A percentile compares a stretch with the other conserved stretches of the same genome.
Evolutionary conservation across 2,888 invertebrate genomes (phyloP).

Genomic region (Amphimallon solstitiale): DNA sequence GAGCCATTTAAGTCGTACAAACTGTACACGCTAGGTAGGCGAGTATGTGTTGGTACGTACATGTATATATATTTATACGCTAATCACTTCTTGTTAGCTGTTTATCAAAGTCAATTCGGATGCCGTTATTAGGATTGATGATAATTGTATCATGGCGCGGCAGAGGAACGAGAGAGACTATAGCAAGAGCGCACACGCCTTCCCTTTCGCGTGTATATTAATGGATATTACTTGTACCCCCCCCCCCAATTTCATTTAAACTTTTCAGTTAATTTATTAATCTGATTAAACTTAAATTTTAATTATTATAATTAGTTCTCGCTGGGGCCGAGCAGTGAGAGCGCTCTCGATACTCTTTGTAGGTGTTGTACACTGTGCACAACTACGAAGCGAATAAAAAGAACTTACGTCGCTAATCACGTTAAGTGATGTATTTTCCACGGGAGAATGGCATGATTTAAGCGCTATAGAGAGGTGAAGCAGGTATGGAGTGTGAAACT

Average conservation of each 20-base stretch:
- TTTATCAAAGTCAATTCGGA: conserved; percentile 49
- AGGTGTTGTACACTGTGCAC: not conserved
- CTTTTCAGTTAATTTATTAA: conserved; percentile 36
- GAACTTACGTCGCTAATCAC: not conserved
- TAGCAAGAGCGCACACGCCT: conserved; percentile 33
- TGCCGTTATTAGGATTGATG: conserved; percentile 49
- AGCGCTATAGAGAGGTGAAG: not conserved
- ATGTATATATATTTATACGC: conserved; percentile 27
- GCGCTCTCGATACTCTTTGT: not conserved
- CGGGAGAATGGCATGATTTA: not conserved
- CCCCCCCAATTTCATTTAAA: conserved; percentile 35
- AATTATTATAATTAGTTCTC: conserved; percentile 20
- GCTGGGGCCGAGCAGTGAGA: not conserved
- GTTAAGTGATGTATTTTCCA: no score
- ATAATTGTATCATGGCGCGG: conserved; percentile 46
- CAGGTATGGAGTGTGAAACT: not conserved
- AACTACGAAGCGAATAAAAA: not conserved
- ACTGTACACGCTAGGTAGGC: no score
- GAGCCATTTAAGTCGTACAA: no score
- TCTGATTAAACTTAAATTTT: conserved; percentile 26
- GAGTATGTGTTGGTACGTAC: not conserved
- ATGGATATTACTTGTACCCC: conserved; percentile 43
- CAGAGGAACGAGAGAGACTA: no score
- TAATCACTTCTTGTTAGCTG: conserved; percentile 44
- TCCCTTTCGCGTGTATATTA: conserved; percentile 44